Conservation (phyloP, 2,797 vertebrate genomes). For the Gorsachius magnificus region DNA sequence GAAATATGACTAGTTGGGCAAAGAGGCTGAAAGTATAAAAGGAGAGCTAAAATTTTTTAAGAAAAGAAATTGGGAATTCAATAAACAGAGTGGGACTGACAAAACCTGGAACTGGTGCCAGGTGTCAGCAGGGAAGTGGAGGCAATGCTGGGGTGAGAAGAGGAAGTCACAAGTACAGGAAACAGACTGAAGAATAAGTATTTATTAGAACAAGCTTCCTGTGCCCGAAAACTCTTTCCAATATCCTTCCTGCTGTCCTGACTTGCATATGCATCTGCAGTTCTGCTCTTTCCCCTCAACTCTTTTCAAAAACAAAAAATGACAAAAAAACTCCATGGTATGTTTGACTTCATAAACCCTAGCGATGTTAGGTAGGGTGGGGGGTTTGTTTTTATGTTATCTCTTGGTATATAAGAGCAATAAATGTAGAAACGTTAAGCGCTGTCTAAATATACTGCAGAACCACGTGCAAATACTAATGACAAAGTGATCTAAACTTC, state of each 20-base stretch:
- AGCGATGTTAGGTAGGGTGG: not conserved
- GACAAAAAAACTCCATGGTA: rapidly evolving
- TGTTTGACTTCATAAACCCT: not conserved
- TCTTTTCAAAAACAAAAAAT: not conserved
- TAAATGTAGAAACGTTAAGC: not conserved
- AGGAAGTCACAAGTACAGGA: not conserved
- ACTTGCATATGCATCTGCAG: not conserved
- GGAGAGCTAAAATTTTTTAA: not conserved
- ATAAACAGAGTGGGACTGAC: not conserved
- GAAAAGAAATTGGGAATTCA: not conserved
- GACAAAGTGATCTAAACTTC: not conserved
- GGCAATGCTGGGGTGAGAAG: not conserved
- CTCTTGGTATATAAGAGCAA: not conserved
- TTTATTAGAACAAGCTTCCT: conserved; percentile 5
- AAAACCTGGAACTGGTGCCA: not conserved
- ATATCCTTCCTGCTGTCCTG: not conserved
- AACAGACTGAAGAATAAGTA: not conserved
- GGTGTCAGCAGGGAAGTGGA: not conserved
- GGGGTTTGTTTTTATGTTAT: not conserved
- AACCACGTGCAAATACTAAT: not conserved
- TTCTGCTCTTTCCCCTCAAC: not conserved
- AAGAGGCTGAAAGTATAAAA: not conserved
- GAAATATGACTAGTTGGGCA: not conserved
- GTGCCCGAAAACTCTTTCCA: not conserved
- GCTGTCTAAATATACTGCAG: not conserved